Percentiles rank a stretch among this genome's conserved stretches.
phyloP scores from a whole-genome alignment of 2,113 vertebrate genomes.

The Gila orcuttii region DNA sequence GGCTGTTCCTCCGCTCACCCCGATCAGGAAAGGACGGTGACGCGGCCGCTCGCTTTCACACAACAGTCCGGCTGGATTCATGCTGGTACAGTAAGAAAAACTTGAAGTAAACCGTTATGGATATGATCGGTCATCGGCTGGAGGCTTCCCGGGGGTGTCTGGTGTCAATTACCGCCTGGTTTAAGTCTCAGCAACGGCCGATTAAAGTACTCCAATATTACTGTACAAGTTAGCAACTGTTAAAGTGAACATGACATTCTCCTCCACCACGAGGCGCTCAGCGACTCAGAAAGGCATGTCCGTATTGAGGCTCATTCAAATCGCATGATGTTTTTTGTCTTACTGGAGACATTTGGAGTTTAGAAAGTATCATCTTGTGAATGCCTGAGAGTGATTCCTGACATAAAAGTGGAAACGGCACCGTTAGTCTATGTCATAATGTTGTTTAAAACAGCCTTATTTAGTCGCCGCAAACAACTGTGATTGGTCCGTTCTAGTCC shows the following conservation, averaged over 20 bases:
- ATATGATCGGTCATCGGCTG: neutral
- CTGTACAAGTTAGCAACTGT: neutral
- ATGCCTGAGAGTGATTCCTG: neutral
- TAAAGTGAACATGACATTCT: neutral
- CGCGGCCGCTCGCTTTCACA: slow-evolving; percentile 77
- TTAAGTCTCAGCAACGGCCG: neutral
- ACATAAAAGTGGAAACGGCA: neutral
- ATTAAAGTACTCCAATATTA: neutral
- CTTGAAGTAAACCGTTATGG: neutral
- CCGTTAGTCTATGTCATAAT: neutral
- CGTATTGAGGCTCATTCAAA: neutral
- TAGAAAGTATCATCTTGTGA: neutral
- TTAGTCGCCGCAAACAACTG: neutral
- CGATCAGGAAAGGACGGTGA: slow-evolving; percentile 88
- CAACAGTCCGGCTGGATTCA: slow-evolving; percentile 71
- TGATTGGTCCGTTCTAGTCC: neutral
- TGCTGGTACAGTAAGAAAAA: slow-evolving; percentile 56
- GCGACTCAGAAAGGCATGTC: neutral
- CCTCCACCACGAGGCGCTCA: neutral
- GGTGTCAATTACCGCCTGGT: neutral
- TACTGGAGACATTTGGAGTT: neutral
- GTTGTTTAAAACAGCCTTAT: neutral
- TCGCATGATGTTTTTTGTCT: neutral
- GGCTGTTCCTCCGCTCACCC: slow-evolving; percentile 92
- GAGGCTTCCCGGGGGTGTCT: neutral